Evolutionary conservation across 2,797 vertebrate genomes (phyloP).

Genomic region (Crocodylus rhombifer): DNA sequence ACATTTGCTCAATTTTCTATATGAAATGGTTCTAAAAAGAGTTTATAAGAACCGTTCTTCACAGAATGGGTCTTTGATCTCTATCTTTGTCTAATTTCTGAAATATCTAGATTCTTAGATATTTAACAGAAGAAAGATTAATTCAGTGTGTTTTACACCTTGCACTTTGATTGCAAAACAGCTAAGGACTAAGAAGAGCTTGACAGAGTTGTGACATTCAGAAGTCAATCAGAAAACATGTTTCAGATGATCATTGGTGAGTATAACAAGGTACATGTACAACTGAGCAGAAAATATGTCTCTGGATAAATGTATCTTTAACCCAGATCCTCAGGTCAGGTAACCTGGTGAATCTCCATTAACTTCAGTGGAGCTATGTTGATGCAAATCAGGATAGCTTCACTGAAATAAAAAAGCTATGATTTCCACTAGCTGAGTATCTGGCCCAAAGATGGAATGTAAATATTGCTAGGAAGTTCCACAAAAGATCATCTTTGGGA

Average conservation of each 20-base stretch:
- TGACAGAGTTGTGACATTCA: background rate
- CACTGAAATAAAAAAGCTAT: too few relatives aligned
- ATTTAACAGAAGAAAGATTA: background rate
- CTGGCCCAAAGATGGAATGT: background rate
- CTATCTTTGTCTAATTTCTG: background rate
- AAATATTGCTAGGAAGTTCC: background rate
- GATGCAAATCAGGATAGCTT: constrained; percentile 18
- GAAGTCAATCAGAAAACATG: background rate
- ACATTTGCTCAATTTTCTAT: background rate
- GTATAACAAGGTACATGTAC: background rate
- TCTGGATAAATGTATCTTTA: background rate
- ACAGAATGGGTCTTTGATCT: background rate
- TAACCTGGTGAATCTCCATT: background rate
- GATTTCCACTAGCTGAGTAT: too few relatives aligned
- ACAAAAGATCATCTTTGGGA: background rate
- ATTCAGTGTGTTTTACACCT: background rate
- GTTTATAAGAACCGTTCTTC: background rate
- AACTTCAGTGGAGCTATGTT: background rate
- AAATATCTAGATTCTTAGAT: background rate
- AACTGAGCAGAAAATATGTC: background rate
- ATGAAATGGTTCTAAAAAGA: background rate
- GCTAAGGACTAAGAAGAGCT: background rate
- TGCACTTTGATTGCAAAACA: background rate
- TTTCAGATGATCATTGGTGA: background rate
- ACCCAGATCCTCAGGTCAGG: background rate